These are phyloP conservation scores for Tarsius wallacei DNA, from an alignment of 2,797 vertebrate species.

Conservation along the genomic window DNA sequence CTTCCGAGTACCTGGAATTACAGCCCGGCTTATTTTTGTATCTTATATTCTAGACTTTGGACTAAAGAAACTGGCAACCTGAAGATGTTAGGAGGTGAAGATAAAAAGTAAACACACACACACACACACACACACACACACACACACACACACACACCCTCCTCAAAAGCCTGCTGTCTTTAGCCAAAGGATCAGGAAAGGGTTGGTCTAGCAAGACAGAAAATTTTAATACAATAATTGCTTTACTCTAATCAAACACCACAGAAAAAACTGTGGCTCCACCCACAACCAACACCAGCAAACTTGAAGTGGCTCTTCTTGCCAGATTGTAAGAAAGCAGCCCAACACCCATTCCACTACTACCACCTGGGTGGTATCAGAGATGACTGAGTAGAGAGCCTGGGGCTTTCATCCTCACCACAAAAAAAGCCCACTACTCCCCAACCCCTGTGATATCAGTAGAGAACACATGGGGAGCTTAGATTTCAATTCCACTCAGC, in stretches of 20 bases:
- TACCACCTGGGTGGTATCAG: background rate
- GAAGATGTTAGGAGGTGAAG: background rate
- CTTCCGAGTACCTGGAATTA: no score
- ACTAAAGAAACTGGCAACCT: background rate
- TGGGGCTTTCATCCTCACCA: background rate
- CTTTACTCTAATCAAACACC: background rate
- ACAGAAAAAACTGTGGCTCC: background rate
- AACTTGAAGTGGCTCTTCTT: background rate
- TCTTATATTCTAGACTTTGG: background rate
- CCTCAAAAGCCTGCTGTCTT: background rate
- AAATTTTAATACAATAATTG: background rate
- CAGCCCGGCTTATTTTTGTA: no score
- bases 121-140: background rate
- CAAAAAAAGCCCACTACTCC: background rate
- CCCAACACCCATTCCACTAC: no score
- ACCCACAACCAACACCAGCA: background rate
- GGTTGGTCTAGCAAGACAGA: background rate
- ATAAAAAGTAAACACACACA: background rate
- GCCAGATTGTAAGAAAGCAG: fast-evolving
- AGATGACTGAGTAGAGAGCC: background rate
- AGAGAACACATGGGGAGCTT: background rate
- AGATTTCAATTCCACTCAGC: background rate
- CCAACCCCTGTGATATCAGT: background rate
- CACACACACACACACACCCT: background rate
- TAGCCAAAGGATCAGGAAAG: background rate